A percentile compares a stretch with the other conserved stretches of the same genome.
phyloP scores from a whole-genome alignment of 2,113 vertebrate species.

The Callocephalon fimbriatum region DNA sequence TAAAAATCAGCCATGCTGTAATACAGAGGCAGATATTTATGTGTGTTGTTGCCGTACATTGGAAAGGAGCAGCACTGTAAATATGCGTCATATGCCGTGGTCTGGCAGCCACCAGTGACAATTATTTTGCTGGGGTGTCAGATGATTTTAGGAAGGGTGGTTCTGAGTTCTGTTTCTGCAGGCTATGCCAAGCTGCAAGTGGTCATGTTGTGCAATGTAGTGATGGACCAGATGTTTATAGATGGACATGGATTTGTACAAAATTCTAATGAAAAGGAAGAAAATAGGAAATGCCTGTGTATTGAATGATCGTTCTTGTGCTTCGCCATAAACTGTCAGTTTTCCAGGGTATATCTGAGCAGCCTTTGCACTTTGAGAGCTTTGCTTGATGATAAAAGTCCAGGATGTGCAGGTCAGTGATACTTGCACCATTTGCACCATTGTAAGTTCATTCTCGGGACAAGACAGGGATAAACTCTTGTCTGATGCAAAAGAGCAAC shows the following conservation, averaged over 20 bases:
- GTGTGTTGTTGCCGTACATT: accelerated
- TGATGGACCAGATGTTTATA: conserved; percentile 8
- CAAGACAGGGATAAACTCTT: not conserved
- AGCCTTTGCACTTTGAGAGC: not conserved
- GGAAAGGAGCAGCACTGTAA: not conserved
- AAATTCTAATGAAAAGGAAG: not conserved
- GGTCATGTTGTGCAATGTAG: not conserved
- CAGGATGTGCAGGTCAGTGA: not conserved
- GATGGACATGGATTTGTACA: not conserved
- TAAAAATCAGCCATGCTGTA: not conserved
- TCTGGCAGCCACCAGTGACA: not conserved
- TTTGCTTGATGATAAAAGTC: not conserved
- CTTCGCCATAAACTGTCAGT: not conserved
- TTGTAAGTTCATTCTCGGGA: not conserved
- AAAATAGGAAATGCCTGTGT: not conserved
- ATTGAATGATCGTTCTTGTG: not conserved
- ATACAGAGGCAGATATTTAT: not conserved
- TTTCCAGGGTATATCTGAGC: not conserved
- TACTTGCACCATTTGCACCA: not conserved
- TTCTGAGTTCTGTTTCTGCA: not conserved
- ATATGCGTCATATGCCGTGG: not conserved
- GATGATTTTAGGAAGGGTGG: not conserved
- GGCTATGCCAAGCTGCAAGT: not conserved
- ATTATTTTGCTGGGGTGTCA: not conserved
- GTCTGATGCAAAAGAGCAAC: not conserved